A percentile compares a stretch with the other conserved stretches of the same genome.
phyloP scores from a whole-genome alignment of 35 echinoderm and acorn worm genomes.

The Hemicentrotus pulcherrimus region DNA sequence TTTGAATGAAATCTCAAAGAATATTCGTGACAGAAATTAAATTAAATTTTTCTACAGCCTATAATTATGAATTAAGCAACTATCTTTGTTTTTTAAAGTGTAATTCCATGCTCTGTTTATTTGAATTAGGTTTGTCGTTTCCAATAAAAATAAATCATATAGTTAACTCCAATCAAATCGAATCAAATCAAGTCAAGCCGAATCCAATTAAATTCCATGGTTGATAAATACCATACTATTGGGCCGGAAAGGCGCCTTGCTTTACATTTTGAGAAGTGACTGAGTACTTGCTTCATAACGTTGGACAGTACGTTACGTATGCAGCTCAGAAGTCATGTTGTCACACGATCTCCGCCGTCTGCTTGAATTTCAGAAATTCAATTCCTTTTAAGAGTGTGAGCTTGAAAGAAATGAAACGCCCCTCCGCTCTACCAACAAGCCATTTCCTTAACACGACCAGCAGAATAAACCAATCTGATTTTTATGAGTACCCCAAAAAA shows the following conservation, averaged over 20 bases:
- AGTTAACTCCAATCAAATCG: background rate
- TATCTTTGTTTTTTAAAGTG: too few relatives aligned
- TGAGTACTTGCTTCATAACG: background rate
- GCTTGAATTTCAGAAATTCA: background rate
- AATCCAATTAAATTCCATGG: background rate
- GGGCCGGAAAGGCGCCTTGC: background rate
- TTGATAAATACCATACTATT: background rate
- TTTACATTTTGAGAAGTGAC: background rate
- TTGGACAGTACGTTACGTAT: background rate
- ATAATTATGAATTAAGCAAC: too few relatives aligned
- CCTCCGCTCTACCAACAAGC: background rate
- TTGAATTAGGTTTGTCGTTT: background rate
- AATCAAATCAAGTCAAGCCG: background rate
- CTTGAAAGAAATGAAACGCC: background rate
- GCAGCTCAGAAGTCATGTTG: background rate
- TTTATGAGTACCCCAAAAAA: background rate
- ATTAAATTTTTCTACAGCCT: too few relatives aligned
- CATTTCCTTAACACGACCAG: background rate
- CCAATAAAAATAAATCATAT: background rate
- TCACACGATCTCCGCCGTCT: background rate
- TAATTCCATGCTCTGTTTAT: background rate
- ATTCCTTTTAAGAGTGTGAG: background rate
- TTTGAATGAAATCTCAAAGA: too few relatives aligned
- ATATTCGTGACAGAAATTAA: too few relatives aligned
- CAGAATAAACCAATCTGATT: constrained; percentile 1